These are phyloP conservation scores for Diplazon laetatorius DNA, from an alignment of 2,888 invertebrate species.

Conservation along the genomic window DNA sequence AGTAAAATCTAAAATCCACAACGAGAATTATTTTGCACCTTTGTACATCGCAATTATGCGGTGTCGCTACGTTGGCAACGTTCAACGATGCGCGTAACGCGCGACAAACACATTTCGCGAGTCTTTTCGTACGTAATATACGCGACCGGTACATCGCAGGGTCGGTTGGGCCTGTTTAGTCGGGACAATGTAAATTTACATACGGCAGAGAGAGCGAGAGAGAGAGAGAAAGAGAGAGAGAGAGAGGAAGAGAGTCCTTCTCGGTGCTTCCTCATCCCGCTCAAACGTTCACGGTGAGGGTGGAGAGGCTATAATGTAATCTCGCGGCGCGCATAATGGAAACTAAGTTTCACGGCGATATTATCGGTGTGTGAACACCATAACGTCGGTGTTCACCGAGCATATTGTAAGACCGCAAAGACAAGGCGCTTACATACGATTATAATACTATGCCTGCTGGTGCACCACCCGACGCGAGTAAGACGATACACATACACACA, in stretches of 20 bases:
- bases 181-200: conserved; percentile 62
- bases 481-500: too few species aligned
- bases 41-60: conserved; percentile 12
- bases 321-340: conserved; percentile 58
- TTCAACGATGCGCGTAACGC: conserved; percentile 19
- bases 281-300: conserved; percentile 1
- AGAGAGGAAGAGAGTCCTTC: too few species aligned
- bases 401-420: conserved; percentile 51
- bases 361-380: conserved; percentile 60
- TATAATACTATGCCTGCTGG: conserved; percentile 28
- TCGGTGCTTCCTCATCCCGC: conserved; percentile 29
- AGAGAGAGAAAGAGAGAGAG: too few species aligned
- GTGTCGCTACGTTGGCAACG: neutral
- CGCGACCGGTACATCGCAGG: conserved; percentile 7
- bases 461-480: conserved; percentile 28
- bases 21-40: conserved; percentile 1
- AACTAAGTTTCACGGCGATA: conserved; percentile 61
- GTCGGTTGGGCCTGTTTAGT: conserved; percentile 49
- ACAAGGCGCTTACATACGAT: conserved; percentile 47
- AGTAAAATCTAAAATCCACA: neutral
- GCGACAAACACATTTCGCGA: conserved; percentile 43
- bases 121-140: conserved; percentile 29
- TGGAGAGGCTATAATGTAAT: conserved; percentile 55
- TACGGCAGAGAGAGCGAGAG: too few species aligned
- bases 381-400: neutral